Percentiles rank a stretch among this genome's conserved stretches.
phyloP scores from a whole-genome alignment of 1,140 invertebrate species.

The Cydia splendana region DNA sequence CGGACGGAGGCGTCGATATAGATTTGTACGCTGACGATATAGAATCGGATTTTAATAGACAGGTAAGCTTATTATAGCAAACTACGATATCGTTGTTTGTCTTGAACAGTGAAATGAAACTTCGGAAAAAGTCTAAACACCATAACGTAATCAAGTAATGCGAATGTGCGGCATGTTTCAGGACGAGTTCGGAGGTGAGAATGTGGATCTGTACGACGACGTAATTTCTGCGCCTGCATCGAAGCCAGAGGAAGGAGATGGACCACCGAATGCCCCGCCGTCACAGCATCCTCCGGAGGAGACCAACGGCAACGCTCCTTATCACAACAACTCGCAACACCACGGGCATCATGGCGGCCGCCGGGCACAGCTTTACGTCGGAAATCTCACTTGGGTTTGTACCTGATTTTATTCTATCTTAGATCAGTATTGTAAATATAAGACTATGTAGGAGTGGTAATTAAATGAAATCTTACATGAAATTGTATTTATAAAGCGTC shows the following conservation, averaged over 20 bases:
- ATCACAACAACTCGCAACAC: constrained; percentile 86
- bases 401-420: constrained; percentile 64
- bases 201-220: constrained; percentile 97
- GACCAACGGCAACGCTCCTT: constrained; percentile 85
- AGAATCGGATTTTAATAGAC: constrained; percentile 93
- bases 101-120: neutral
- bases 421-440: constrained; percentile 65
- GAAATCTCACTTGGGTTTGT: constrained; percentile 94
- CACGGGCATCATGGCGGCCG: constrained; percentile 84
- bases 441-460: constrained; percentile 43
- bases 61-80: constrained; percentile 51
- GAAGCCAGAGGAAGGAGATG: constrained; percentile 79
- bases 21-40: constrained; percentile 98
- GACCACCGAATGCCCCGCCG: constrained; percentile 67
- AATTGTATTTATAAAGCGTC: neutral
- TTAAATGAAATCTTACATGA: constrained; percentile 2
- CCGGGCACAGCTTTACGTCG: constrained; percentile 95
- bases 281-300: constrained; percentile 81
- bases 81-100: constrained; percentile 6
- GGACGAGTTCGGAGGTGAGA: constrained; percentile 92
- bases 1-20: constrained; percentile 96
- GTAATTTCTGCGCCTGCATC: constrained; percentile 90
- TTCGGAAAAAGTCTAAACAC: neutral
- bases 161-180: constrained; percentile 67
- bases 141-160: neutral